phyloP scores from a whole-genome alignment of 2,113 vertebrate genomes.

The Urocynchramus pylzowi region DNA sequence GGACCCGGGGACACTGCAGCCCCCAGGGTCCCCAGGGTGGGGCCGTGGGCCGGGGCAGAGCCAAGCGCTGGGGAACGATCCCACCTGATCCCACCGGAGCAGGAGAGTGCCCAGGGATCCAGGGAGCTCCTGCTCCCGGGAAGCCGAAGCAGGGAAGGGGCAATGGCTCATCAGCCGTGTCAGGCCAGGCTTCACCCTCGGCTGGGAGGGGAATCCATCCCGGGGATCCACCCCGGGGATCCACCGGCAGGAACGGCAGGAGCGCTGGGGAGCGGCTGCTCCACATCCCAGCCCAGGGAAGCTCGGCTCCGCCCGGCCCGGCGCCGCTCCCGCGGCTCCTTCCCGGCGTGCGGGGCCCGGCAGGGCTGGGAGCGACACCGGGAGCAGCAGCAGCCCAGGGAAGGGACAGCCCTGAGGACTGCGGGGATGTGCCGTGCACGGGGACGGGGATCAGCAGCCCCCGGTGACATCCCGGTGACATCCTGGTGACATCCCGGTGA shows the following conservation, averaged over 20 bases:
- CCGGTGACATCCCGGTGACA: background rate
- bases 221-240: background rate
- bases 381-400: background rate
- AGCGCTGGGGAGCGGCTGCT: background rate
- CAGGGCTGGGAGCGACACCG: background rate
- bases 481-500: background rate
- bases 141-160: fast-evolving
- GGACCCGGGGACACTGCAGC: background rate
- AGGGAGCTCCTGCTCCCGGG: background rate
- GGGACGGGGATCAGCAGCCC: background rate
- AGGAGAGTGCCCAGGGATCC: background rate
- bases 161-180: fast-evolving
- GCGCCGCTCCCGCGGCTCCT: background rate
- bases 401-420: background rate
- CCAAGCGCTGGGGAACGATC: fast-evolving
- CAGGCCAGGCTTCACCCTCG: background rate
- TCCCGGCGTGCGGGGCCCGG: background rate
- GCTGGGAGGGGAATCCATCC: background rate
- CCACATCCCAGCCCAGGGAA: background rate
- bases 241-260: background rate
- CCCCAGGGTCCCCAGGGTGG: background rate
- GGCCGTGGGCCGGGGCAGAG: background rate
- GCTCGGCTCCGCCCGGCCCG: background rate
- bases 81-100: fast-evolving
- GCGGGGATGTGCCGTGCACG: fast-evolving